Base-by-base conservation (phyloP, 1,140 invertebrate species). In the Mycetomoellerius zeteki region DNA sequence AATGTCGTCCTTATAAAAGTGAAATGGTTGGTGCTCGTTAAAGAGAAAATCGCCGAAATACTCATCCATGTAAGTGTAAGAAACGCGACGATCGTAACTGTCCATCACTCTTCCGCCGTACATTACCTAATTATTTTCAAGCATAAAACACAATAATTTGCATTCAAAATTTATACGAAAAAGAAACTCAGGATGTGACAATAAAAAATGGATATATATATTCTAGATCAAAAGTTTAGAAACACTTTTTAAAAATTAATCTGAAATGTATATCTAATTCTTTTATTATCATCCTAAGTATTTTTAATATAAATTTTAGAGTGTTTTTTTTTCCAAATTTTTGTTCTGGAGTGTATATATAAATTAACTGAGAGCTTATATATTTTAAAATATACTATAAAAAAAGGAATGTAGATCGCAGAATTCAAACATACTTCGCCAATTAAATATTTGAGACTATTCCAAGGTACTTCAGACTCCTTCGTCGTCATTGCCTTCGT, bases 41-140 rank as follows among this genome's bases (percentile, higher is more conserved):
- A 99, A 98, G 27, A 99, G 95, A 93, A 99, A 99, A 91, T 99
- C 98, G 0, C 98, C 98, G 96, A 99, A 97, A 93, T 99, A 99
- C 94, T 99, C 98, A 93, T 98, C 96, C 97, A 99, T 98, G 93
- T 99, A 99, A 0, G 97, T 98, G 82, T 97, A 96, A 1, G 98
- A 97, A 6, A 99, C 97, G 85, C 98, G 96, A 33, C 98, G 96
- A 94, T 99, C 98, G 95, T 97, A 99, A 92, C 97, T 96, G 92
- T 99, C 98, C 87, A 98, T 99, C 21, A 99, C 98, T 87, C 98
- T 96, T 30, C 98, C 98, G 21, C 98, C 98, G 93, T 99, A 99
- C 98, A 99, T 99, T 7, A 99, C 98, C 97, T 98, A 62, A 5
- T 72, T 14, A 88, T 75, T 77, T 73, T 67, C 21, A 16, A 69